Percentiles rank a stretch among this genome's conserved stretches.
Evolutionary conservation across 1,140 invertebrate species (phyloP).

Genomic region (Octopus sinensis): DNA sequence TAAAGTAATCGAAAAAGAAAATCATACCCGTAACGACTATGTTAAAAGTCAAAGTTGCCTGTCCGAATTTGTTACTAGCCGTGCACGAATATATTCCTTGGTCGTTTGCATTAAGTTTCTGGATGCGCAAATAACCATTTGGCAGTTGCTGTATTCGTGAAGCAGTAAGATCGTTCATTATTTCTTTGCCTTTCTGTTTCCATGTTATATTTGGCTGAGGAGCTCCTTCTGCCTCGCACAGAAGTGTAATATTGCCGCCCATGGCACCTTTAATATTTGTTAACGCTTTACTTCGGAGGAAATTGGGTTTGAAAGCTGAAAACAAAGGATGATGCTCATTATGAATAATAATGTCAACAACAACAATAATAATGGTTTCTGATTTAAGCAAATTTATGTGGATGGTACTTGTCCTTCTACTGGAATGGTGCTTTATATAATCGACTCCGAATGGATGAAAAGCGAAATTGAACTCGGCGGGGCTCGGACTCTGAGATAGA

Average conservation of each 20-base stretch:
- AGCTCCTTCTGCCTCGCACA: constrained; percentile 91
- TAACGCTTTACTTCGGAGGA: constrained; percentile 83
- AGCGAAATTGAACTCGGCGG: not conserved
- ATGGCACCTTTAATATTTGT: constrained; percentile 84
- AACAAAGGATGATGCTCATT: constrained; percentile 23
- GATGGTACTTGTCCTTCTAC: not conserved
- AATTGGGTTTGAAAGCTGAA: constrained; percentile 79
- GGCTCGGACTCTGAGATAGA: too few relatives aligned
- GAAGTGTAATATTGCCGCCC: constrained; percentile 84
- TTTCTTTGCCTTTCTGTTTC: constrained; percentile 82
- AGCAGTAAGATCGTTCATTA: constrained; percentile 48
- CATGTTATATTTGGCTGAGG: constrained; percentile 83
- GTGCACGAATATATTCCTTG: constrained; percentile 54
- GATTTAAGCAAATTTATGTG: not conserved
- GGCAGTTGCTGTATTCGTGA: constrained; percentile 31
- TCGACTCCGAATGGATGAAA: not conserved
- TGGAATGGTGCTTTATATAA: not conserved
- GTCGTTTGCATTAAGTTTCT: constrained; percentile 38
- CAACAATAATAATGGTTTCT: not conserved
- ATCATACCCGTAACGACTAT: not conserved
- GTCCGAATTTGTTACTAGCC: constrained; percentile 42
- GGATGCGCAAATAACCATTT: constrained; percentile 51
- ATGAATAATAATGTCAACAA: not conserved
- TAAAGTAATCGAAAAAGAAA: constrained; percentile 15
- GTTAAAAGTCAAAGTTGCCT: constrained; percentile 33